A percentile compares a stretch with the other conserved stretches of the same genome.
Evolutionary conservation across 2,797 vertebrate species (phyloP).

Genomic region (Decapterus maruadsi): DNA sequence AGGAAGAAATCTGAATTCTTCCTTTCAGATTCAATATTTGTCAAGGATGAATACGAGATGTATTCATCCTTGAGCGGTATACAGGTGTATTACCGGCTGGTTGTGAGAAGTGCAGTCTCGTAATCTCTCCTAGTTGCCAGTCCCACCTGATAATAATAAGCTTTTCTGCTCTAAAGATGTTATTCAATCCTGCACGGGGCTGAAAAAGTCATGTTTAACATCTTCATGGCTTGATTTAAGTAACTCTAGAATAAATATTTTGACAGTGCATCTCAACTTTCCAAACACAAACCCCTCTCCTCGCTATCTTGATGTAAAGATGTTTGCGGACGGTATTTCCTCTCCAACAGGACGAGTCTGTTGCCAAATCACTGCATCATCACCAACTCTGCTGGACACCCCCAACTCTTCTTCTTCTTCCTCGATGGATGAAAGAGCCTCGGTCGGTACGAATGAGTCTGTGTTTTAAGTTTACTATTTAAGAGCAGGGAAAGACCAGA

Average conservation of each 20-base stretch:
- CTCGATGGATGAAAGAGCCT: conserved; percentile 16
- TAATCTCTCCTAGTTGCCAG: too few relatives aligned
- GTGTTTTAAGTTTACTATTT: conserved; percentile 9
- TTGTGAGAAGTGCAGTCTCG: too few relatives aligned
- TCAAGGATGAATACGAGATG: too few relatives aligned
- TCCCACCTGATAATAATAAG: too few relatives aligned
- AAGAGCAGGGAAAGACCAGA: conserved; percentile 38
- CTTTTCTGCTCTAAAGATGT: too few relatives aligned
- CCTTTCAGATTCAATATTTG: too few relatives aligned
- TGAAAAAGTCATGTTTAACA: too few relatives aligned
- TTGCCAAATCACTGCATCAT: conserved; percentile 13
- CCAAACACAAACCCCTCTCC: neutral
- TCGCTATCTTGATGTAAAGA: neutral
- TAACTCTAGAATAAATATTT: neutral
- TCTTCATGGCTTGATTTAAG: too few relatives aligned
- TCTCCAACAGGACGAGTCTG: neutral
- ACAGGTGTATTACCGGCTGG: too few relatives aligned
- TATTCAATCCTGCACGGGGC: too few relatives aligned
- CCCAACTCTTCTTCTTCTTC: neutral
- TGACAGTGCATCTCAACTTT: neutral
- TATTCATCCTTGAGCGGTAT: too few relatives aligned
- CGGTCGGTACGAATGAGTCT: neutral
- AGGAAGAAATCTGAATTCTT: too few relatives aligned
- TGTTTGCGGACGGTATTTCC: neutral
- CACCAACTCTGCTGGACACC: neutral